A percentile compares a stretch with the other conserved stretches of the same genome.
These are phyloP conservation scores for Enoplosus armatus DNA, from an alignment of 2,797 vertebrate species.

Conservation along the genomic window DNA sequence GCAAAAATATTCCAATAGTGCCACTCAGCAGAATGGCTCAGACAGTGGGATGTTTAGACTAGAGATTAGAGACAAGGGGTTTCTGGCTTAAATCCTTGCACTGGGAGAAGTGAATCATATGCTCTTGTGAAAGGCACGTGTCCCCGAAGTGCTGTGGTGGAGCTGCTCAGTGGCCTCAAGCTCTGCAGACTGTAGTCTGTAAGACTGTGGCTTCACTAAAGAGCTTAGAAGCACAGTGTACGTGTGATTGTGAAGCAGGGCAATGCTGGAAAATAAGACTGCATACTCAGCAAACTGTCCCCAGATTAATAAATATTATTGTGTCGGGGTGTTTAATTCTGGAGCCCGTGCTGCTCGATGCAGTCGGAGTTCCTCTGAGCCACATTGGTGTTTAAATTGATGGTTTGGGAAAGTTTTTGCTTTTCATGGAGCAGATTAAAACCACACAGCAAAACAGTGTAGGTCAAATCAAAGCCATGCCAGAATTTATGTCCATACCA, in stretches of 20 bases:
- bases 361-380: slow-evolving; percentile 18
- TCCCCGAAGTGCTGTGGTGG: slow-evolving; percentile 21
- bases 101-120: slow-evolving; percentile 24
- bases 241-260: slow-evolving; percentile 19
- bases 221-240: slow-evolving; percentile 20
- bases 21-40: slow-evolving; percentile 28
- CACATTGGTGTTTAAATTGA: slow-evolving; percentile 21
- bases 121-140: slow-evolving; percentile 30
- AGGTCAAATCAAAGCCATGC: slow-evolving; percentile 24
- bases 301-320: slow-evolving; percentile 50
- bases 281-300: slow-evolving; percentile 39
- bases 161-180: slow-evolving; percentile 26
- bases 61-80: slow-evolving; percentile 49
- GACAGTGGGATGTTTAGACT: slow-evolving; percentile 38
- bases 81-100: slow-evolving; percentile 23
- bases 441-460: background rate
- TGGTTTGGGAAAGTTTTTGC: slow-evolving; percentile 36
- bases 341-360: slow-evolving; percentile 25
- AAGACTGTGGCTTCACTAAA: slow-evolving; percentile 43
- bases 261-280: slow-evolving; percentile 29
- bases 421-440: slow-evolving; percentile 41
- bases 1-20: slow-evolving; percentile 20
- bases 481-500: background rate
- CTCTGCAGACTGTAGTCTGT: slow-evolving; percentile 9
- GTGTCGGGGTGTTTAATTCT: slow-evolving; percentile 47